Evolutionary conservation across 2,797 vertebrate species (phyloP).

Genomic region (Diceros bicornis): DNA sequence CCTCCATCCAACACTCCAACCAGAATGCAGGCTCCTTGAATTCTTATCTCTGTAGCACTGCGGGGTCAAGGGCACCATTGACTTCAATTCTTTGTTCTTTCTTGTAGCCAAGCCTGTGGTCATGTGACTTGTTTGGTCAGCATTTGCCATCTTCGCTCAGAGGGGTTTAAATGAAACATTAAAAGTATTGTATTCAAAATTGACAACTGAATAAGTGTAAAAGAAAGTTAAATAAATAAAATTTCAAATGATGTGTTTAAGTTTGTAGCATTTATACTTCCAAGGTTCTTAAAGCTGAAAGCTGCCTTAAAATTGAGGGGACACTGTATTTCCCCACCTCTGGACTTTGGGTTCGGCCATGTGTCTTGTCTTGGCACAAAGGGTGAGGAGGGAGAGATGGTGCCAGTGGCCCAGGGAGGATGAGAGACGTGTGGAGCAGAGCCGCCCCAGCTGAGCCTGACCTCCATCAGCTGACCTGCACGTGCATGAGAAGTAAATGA

Average conservation of each 20-base stretch:
- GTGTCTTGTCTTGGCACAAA: background rate
- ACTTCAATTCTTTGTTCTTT: background rate
- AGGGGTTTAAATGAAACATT: background rate
- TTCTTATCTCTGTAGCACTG: background rate
- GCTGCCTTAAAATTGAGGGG: background rate
- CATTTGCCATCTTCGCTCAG: background rate
- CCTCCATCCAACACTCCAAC: background rate
- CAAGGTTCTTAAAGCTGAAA: background rate
- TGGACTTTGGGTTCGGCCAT: background rate
- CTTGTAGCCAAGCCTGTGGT: background rate
- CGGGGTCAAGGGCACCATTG: background rate
- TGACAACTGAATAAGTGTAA: background rate
- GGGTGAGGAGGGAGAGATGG: background rate
- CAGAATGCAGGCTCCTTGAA: background rate
- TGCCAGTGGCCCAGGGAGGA: too few relatives aligned
- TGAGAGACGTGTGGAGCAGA: too few relatives aligned
- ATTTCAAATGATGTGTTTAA: background rate
- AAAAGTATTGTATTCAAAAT: background rate
- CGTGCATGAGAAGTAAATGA: rapidly evolving
- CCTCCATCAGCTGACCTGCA: background rate
- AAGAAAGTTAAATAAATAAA: background rate
- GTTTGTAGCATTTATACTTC: background rate
- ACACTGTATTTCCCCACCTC: background rate
- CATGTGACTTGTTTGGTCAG: background rate
- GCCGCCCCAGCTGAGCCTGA: rapidly evolving